These are phyloP conservation scores for Galaxea fascicularis DNA, from an alignment of 92 coral and sea anemone genomes.

Conservation along the genomic window DNA sequence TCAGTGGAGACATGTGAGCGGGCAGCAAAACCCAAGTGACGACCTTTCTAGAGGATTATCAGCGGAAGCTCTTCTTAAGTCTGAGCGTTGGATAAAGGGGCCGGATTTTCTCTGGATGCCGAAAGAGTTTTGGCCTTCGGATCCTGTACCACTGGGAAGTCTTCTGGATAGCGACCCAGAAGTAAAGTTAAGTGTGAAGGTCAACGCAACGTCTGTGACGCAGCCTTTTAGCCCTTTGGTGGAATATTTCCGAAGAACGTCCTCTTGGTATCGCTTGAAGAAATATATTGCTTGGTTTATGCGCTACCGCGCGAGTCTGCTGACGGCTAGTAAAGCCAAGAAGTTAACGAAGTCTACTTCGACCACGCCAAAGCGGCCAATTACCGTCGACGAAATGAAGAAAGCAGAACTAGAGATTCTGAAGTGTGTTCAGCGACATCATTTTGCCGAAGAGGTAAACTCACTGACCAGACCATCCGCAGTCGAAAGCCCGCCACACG, in stretches of 20 bases:
- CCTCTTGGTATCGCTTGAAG: conserved; percentile 52
- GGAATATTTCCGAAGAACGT: not conserved
- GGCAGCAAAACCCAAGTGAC: conserved; percentile 37
- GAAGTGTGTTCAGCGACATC: conserved; percentile 21
- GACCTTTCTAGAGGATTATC: conserved; percentile 34
- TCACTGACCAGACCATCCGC: not conserved
- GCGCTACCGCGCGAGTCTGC: conserved; percentile 24
- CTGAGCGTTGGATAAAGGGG: conserved; percentile 47
- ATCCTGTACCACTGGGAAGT: conserved; percentile 21
- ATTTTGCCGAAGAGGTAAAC: conserved; percentile 29
- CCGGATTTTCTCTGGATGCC: conserved; percentile 35
- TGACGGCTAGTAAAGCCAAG: not conserved
- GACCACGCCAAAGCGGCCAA: not conserved
- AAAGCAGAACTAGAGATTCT: conserved; percentile 33
- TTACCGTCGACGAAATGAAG: conserved; percentile 33
- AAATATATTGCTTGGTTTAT: conserved; percentile 41
- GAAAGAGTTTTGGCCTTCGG: conserved; percentile 33
- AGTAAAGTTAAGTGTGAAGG: conserved; percentile 29
- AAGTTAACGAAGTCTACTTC: conserved; percentile 2
- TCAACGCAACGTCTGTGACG: conserved; percentile 15
- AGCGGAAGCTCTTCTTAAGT: conserved; percentile 26
- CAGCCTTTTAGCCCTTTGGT: not conserved
- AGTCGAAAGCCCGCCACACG: not conserved
- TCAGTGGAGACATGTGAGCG: conserved; percentile 44
- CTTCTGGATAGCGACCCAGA: conserved; percentile 35